phyloP scores from a whole-genome alignment of 2,113 vertebrate genomes.

The Cryptotis parvus region DNA sequence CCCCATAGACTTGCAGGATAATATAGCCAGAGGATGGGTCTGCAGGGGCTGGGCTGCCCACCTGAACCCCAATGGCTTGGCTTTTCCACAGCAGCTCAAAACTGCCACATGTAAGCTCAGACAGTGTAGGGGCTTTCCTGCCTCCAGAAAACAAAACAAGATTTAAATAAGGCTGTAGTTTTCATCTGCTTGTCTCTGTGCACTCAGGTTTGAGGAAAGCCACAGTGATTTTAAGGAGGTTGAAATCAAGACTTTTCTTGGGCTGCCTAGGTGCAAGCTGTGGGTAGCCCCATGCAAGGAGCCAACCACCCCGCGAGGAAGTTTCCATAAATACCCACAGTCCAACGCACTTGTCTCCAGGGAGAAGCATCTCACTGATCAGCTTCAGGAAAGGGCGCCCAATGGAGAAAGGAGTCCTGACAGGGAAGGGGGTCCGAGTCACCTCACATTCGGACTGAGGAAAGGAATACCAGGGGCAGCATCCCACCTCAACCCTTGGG shows the following conservation, averaged over 20 bases:
- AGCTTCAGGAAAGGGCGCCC: not conserved
- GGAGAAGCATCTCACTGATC: not conserved
- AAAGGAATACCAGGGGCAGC: not conserved
- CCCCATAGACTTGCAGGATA: conserved; percentile 40
- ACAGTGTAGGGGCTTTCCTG: conserved; percentile 30
- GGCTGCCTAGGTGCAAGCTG: not conserved
- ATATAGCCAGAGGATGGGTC: conserved; percentile 56
- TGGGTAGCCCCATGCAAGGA: fast-evolving
- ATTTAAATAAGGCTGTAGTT: conserved; percentile 26
- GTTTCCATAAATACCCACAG: not conserved
- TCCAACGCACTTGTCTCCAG: not conserved
- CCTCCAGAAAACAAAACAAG: not conserved
- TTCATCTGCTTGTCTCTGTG: not conserved
- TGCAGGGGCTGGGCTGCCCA: conserved; percentile 44
- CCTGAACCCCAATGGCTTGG: conserved; percentile 62
- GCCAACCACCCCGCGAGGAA: not conserved
- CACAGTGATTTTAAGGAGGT: not conserved
- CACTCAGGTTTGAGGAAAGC: not conserved
- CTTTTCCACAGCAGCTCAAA: conserved; percentile 48
- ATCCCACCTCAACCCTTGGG: not conserved
- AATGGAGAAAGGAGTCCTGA: not conserved
- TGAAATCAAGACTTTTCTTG: conserved; percentile 13
- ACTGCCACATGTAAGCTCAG: conserved; percentile 47
- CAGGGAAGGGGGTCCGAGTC: not conserved
- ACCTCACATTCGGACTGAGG: not conserved